These are phyloP conservation scores for Falco cherrug DNA, from an alignment of 2,797 vertebrate species.

Conservation along the genomic window DNA sequence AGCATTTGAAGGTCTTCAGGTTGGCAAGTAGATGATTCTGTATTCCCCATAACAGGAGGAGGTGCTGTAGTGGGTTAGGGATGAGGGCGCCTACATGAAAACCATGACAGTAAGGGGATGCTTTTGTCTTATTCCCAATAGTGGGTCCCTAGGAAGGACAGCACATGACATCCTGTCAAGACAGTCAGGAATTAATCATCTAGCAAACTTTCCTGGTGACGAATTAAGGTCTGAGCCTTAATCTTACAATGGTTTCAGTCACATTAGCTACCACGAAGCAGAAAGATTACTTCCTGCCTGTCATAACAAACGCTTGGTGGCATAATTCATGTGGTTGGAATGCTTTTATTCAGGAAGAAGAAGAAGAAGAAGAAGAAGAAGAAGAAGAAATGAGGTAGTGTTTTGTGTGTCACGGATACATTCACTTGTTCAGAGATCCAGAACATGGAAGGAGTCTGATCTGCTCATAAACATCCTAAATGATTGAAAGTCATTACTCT, in stretches of 20 bases:
- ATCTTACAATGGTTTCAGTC: not conserved
- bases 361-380: accelerated
- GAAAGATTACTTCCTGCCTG: not conserved
- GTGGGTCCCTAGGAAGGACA: not conserved
- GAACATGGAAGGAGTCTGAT: not conserved
- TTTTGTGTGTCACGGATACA: not conserved
- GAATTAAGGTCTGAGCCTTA: not conserved
- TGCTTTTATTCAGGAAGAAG: not conserved
- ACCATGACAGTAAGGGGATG: not conserved
- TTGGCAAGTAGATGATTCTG: not conserved
- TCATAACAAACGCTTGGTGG: not conserved
- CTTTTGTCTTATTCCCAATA: not conserved
- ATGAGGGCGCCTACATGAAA: not conserved
- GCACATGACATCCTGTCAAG: accelerated
- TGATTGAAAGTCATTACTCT: not conserved
- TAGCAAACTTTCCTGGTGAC: not conserved
- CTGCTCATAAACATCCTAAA: not conserved
- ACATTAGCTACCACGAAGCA: not conserved
- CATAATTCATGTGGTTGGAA: not conserved
- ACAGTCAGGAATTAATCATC: not conserved
- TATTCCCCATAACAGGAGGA: not conserved
- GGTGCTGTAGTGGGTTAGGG: not conserved
- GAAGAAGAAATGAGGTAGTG: not conserved
- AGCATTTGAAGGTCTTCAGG: not conserved
- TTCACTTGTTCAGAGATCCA: not conserved